Evolutionary conservation across 2,797 vertebrate genomes (phyloP).

Genomic region (Pipistrellus pipistrellus): DNA sequence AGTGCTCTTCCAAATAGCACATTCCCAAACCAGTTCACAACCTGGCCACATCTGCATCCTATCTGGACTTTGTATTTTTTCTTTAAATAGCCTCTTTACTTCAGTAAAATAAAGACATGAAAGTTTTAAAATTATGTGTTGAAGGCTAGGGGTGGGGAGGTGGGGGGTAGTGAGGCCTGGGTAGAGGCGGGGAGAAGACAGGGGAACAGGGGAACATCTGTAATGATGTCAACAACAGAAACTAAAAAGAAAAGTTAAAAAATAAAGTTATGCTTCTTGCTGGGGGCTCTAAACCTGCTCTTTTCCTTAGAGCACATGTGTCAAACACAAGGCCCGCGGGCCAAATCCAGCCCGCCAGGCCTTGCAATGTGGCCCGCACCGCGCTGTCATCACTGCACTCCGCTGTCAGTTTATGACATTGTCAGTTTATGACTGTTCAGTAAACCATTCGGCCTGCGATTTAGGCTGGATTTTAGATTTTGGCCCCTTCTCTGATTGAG

Average conservation of each 20-base stretch:
- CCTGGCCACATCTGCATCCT: not conserved
- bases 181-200: not conserved
- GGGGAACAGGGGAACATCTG: not conserved
- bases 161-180: not conserved
- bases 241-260: not conserved
- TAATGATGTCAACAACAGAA: not conserved
- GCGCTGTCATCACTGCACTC: no score
- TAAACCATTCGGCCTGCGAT: no score
- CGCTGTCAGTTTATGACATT: no score
- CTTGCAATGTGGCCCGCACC: no score
- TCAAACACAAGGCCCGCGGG: no score
- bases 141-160: not conserved
- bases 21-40: not conserved
- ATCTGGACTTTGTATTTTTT: constrained; percentile 8
- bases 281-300: not conserved
- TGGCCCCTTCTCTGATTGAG: no score
- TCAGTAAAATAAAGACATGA: not conserved
- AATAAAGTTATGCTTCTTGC: not conserved
- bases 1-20: not conserved
- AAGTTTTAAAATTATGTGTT: not conserved
- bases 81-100: not conserved
- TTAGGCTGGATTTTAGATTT: no score
- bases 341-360: no score
- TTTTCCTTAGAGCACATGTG: not conserved
- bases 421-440: no score